phyloP scores from a whole-genome alignment of 2,113 vertebrate genomes.

The Procavia capensis region DNA sequence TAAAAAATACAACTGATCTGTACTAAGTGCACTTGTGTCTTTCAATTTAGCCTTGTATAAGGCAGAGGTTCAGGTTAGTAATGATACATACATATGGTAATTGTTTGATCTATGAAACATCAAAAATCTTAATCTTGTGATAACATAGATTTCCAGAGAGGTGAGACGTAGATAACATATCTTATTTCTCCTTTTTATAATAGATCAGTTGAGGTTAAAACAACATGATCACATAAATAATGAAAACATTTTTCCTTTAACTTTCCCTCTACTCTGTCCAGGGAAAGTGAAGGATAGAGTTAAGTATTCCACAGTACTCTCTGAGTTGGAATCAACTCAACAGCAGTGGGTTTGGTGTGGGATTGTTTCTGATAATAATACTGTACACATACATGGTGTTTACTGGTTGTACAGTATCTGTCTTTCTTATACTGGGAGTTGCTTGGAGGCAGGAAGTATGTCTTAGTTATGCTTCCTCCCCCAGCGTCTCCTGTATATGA shows the following conservation, averaged over 20 bases:
- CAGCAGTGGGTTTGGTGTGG: too few species aligned
- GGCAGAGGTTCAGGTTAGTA: neutral
- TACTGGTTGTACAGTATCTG: neutral
- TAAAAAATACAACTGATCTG: neutral
- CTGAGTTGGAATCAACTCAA: too few species aligned
- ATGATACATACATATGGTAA: neutral
- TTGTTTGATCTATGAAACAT: neutral
- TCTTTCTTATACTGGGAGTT: neutral
- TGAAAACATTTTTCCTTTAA: neutral
- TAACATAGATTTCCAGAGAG: neutral
- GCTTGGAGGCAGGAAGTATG: neutral
- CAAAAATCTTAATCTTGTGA: neutral
- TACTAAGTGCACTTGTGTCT: neutral
- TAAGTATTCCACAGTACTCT: neutral
- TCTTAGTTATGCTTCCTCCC: neutral
- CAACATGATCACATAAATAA: neutral
- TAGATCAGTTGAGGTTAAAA: neutral
- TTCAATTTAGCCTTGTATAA: neutral
- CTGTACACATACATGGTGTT: neutral
- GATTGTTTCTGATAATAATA: neutral
- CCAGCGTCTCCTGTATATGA: neutral
- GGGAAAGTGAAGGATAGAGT: too few species aligned
- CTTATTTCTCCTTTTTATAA: conserved; percentile 1
- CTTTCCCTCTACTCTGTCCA: neutral
- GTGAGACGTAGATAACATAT: neutral